Conservation (phyloP, 2,797 vertebrate species). For the Sebastes glaucus region DNA sequence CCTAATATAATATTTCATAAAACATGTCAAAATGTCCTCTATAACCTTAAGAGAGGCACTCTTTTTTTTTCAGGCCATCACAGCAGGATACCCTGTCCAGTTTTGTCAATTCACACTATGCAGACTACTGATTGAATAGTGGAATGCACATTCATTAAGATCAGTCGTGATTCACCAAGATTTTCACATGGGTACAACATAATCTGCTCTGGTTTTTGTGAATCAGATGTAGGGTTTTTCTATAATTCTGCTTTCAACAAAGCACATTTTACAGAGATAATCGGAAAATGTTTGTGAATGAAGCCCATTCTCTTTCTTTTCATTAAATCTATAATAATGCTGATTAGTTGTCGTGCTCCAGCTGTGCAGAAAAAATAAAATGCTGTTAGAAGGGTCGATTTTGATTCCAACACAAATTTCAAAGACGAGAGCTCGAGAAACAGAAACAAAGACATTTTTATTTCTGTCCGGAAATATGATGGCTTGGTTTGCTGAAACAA, state of each 20-base stretch:
- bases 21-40: not conserved
- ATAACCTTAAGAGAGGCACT: not conserved
- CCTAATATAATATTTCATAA: not conserved
- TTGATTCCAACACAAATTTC: slow-evolving; percentile 6
- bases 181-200: not conserved
- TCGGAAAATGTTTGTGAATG: not conserved
- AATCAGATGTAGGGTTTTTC: not conserved
- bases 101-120: not conserved
- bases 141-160: not conserved
- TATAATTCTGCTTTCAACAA: slow-evolving; percentile 6
- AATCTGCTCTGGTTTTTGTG: not conserved
- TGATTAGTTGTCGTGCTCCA: not conserved
- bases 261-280: not conserved
- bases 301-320: not conserved
- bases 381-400: not conserved
- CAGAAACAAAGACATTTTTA: slow-evolving; percentile 21
- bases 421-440: not conserved
- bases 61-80: not conserved
- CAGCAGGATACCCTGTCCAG: not conserved
- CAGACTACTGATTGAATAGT: not conserved
- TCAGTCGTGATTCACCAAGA: not conserved
- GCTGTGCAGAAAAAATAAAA: not conserved
- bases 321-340: not conserved
- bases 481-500: slow-evolving; percentile 7
- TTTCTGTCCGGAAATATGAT: slow-evolving; percentile 24